A percentile compares a stretch with the other conserved stretches of the same genome.
Evolutionary conservation across 2,113 vertebrate genomes (phyloP).

Genomic region (Antechinus stuartii): DNA sequence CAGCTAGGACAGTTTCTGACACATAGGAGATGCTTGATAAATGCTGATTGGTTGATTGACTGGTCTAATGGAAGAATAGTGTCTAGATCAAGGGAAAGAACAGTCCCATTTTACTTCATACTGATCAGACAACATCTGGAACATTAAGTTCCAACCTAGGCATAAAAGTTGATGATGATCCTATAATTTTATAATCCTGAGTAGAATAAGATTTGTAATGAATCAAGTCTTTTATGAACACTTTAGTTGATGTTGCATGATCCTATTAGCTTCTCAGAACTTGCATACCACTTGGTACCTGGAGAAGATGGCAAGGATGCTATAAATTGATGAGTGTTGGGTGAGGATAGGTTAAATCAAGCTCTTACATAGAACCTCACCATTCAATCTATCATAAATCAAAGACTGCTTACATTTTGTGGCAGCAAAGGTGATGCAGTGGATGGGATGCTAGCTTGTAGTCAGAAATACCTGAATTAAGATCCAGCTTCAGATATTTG

Average conservation of each 20-base stretch:
- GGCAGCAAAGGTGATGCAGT: not conserved
- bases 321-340: not conserved
- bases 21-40: not conserved
- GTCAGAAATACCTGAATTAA: not conserved
- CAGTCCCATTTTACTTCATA: not conserved
- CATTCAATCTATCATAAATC: not conserved
- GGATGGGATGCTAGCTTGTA: not conserved
- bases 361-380: not conserved
- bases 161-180: not conserved
- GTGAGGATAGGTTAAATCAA: not conserved
- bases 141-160: not conserved
- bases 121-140: not conserved
- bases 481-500: not conserved
- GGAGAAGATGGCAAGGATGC: not conserved
- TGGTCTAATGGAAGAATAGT: not conserved
- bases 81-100: not conserved
- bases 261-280: not conserved
- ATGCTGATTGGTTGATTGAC: not conserved
- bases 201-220: not conserved
- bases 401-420: not conserved
- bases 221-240: not conserved
- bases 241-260: not conserved
- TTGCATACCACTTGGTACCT: not conserved
- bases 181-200: not conserved
- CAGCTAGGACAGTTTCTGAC: not conserved